Conservation (phyloP, 2,797 vertebrate genomes). For the Onychomys torridus region DNA sequence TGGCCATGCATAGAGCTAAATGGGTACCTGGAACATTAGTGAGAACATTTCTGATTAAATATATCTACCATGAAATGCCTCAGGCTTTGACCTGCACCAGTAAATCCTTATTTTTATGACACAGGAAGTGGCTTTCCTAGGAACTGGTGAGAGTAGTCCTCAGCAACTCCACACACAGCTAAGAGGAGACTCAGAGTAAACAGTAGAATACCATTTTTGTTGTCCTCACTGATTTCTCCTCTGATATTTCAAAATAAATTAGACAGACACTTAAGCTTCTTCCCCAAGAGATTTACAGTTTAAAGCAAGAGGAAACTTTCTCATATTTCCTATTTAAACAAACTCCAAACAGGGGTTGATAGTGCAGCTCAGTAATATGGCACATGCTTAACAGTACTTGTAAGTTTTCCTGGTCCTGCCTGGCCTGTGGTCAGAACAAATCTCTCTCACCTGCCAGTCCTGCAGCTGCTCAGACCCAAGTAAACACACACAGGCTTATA, state of each 20-base stretch:
- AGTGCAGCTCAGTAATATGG: background rate
- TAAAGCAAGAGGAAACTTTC: background rate
- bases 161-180: background rate
- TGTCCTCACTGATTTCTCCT: conserved; percentile 8
- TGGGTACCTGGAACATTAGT: conserved; percentile 68
- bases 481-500: too few relatives aligned
- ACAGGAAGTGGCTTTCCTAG: conserved; percentile 1
- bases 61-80: conserved; percentile 76
- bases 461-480: too few relatives aligned
- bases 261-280: background rate
- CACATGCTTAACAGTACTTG: background rate
- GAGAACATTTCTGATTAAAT: conserved; percentile 80
- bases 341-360: background rate
- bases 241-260: conserved; percentile 31
- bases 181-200: background rate
- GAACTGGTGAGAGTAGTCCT: background rate
- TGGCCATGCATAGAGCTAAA: conserved; percentile 74
- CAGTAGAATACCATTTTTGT: conserved; percentile 18
- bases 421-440: too few relatives aligned
- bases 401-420: too few relatives aligned
- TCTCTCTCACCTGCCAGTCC: too few relatives aligned
- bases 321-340: background rate
- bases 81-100: conserved; percentile 52
- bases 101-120: conserved; percentile 68
- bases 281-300: conserved; percentile 9